Evolutionary conservation across 2,888 invertebrate species (phyloP).

Genomic region (Eumacrocentrus americanus): DNA sequence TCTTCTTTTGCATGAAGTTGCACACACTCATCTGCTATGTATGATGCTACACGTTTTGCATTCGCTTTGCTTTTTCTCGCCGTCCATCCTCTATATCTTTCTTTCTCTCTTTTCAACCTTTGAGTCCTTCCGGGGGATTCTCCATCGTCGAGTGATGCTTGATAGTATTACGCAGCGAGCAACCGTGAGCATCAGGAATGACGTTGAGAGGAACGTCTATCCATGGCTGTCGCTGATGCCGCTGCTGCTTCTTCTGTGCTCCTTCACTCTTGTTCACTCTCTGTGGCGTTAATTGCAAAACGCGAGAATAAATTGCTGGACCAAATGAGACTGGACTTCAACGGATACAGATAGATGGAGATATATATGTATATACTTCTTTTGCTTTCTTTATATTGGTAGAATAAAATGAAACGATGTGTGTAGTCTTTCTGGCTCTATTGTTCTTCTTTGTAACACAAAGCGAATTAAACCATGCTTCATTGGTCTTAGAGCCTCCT

Average conservation of each 20-base stretch:
- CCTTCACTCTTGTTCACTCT: constrained; percentile 34
- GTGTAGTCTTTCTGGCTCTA: not conserved
- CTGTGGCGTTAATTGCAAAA: constrained; percentile 56
- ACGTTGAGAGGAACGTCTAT: constrained; percentile 31
- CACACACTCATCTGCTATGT: constrained; percentile 30
- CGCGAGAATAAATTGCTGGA: constrained; percentile 55
- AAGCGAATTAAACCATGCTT: constrained; percentile 8
- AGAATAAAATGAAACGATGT: constrained; percentile 23
- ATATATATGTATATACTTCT: too few relatives aligned
- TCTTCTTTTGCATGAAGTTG: constrained; percentile 31
- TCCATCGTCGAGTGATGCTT: constrained; percentile 17
- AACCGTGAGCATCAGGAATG: constrained; percentile 18
- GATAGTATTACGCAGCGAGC: constrained; percentile 20
- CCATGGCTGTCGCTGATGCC: constrained; percentile 20
- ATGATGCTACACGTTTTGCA: constrained; percentile 1
- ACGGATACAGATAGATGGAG: too few relatives aligned
- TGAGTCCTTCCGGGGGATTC: constrained; percentile 29
- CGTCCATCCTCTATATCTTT: not conserved
- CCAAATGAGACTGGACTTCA: constrained; percentile 42
- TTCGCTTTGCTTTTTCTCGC: constrained; percentile 8
- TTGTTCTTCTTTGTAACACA: not conserved
- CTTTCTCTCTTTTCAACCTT: constrained; percentile 31
- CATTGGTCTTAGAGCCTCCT: not conserved
- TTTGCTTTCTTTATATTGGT: too few relatives aligned
- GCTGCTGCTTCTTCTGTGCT: constrained; percentile 33